Conservation (phyloP, 1,140 invertebrate genomes). For the Drepana arcuata region DNA sequence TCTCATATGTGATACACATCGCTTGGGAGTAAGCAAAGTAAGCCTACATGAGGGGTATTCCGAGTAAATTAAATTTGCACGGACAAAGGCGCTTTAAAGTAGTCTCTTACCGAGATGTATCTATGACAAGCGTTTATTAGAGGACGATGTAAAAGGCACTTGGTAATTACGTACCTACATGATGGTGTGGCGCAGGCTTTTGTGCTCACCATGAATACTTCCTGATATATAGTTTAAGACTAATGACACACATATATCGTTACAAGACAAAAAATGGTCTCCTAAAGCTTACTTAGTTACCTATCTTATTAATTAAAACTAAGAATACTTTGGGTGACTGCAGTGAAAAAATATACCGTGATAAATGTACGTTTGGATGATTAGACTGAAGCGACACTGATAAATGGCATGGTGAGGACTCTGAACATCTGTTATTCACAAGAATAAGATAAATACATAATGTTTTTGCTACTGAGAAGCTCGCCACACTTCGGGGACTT, state of each 20-base stretch:
- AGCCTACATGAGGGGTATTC: too few species aligned
- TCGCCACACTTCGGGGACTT: slow-evolving; percentile 13
- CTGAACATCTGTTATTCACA: slow-evolving; percentile 40
- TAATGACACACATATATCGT: too few species aligned
- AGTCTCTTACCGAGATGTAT: slow-evolving; percentile 7
- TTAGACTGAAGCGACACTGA: slow-evolving; percentile 39
- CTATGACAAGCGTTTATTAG: slow-evolving; percentile 5
- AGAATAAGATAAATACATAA: slow-evolving; percentile 37
- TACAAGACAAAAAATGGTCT: too few species aligned
- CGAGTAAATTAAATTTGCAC: slow-evolving; percentile 6
- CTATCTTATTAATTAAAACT: not conserved
- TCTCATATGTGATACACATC: too few species aligned
- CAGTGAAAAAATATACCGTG: slow-evolving; percentile 24
- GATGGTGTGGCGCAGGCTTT: slow-evolving; percentile 4
- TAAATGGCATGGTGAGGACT: slow-evolving; percentile 29
- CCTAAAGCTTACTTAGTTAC: too few species aligned
- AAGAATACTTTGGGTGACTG: not conserved
- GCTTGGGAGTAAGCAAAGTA: too few species aligned
- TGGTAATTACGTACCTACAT: slow-evolving; percentile 2
- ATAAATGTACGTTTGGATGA: slow-evolving; percentile 34
- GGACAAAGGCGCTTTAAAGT: slow-evolving; percentile 4
- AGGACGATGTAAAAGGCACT: not conserved
- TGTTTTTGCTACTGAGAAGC: slow-evolving; percentile 20
- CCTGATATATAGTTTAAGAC: too few species aligned
- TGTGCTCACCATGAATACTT: too few species aligned